Evolutionary conservation across 2,888 invertebrate genomes (phyloP), one percentile per base, ranked within the genome.

Genomic region (Trypoxylon attenuatum): DNA sequence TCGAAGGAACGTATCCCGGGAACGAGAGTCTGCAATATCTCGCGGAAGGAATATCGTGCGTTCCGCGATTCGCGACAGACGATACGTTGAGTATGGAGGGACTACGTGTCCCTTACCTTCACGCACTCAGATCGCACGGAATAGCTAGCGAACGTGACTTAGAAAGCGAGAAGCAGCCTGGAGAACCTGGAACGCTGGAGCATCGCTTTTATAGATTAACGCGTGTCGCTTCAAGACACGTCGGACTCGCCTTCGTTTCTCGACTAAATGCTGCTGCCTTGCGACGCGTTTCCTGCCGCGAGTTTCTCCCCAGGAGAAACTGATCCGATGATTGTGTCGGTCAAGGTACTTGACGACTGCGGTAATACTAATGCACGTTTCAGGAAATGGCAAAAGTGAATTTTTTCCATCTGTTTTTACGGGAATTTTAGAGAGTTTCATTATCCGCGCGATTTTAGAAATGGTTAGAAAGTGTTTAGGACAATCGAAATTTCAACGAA

Each of bases 101-200:
- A 38, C 46, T 15, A 27, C n/a, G 46, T 27, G 13, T 45, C 22
- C 27, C 15, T 47, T n/a, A n/a, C 27, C 61, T 52, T 55, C 70
- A 53, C 57, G 54, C 66, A 47, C 51, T 41, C 38, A 29, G 18
- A 45, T 43, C 59, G 55, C 57, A 25, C 42, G 39, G n/a, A n/a
- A n/a, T n/a, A n/a, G n/a, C n/a, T 53, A 25, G 13, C 33, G 39
- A 39, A 45, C 21, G 41, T 49, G 56, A 39, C 58, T 67, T 71
- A 74, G 74, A 73, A 73, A 73, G 60, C 61, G 60, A 66, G 68
- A 64, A 56, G 27, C 42, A 45, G 39, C 60, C 13, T 42, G 13
- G 19, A 33, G 22, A 45, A 33, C 50, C 39, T n/a, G 33, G 8
- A 49, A 10, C 22, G 22, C 29, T 16, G 43, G 16, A 18, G 21